A percentile compares a stretch with the other conserved stretches of the same genome.
Evolutionary conservation across 1,140 invertebrate genomes (phyloP).

Genomic region (Panulirus ornatus): DNA sequence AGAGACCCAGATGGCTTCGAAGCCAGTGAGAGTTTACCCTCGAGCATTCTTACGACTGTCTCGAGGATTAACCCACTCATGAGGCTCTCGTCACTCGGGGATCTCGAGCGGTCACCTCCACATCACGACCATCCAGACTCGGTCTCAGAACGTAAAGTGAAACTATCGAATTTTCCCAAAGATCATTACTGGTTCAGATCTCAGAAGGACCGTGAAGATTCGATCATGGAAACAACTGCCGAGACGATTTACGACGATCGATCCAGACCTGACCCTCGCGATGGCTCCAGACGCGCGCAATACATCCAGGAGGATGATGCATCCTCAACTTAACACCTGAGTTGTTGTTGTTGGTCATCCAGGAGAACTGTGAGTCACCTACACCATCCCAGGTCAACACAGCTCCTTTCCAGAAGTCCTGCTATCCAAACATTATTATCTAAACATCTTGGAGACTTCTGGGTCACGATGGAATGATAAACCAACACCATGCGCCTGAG

Average conservation of each 20-base stretch:
- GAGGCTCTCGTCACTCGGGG: constrained; percentile 24
- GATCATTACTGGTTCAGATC: constrained; percentile 59
- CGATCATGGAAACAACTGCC: constrained; percentile 45
- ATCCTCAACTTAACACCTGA: constrained; percentile 39
- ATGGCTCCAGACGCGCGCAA: background rate
- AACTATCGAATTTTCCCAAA: constrained; percentile 47
- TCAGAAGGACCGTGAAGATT: constrained; percentile 61
- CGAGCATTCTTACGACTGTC: constrained; percentile 32
- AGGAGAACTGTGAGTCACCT: no score
- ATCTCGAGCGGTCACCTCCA: background rate
- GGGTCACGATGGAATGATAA: no score
- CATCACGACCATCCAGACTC: background rate
- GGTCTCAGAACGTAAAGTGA: constrained; percentile 21
- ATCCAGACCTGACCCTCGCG: background rate
- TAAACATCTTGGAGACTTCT: no score
- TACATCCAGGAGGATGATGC: constrained; percentile 41
- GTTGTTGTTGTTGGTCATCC: no score
- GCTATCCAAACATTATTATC: no score
- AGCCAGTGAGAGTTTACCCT: constrained; percentile 39
- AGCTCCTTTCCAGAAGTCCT: no score
- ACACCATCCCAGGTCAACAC: no score
- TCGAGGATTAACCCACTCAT: constrained; percentile 54
- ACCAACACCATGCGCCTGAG: no score
- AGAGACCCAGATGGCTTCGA: constrained; percentile 63
- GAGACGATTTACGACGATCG: constrained; percentile 52